Base-by-base conservation (phyloP, 2,113 vertebrate genomes). In the Daboia siamensis region DNA sequence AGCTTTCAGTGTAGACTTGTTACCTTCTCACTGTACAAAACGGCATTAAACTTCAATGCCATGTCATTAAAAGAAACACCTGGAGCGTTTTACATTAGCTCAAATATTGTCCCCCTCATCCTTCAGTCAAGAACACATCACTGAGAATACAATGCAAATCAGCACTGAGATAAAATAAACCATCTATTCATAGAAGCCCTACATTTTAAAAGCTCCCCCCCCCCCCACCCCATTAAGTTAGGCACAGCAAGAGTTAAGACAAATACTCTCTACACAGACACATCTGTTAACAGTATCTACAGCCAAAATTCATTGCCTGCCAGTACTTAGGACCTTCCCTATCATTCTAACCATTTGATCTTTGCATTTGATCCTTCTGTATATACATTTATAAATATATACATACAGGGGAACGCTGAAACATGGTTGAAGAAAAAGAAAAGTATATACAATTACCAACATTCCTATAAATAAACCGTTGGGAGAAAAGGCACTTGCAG, bases 401-500 rank as follows among this genome's bases (percentile, higher is more conserved):
- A 98, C 97, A 98, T 97, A 97, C 97, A 97, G 93, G 96, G 23
- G 97, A 97, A 98, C 97, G 97, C 96, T 96, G 97, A 97, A 98
- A 98, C 96, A 97, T 97, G 93, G 95, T 97, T 96, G 4, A 85
- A 86, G 86, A 97, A 97, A 97, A 96, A 95, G 95, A 96, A 97
- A 97, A 97, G 96, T 97, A 98, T 98, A 95, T 98, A 98, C 98
- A 98, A 98, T 97, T 97, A 97, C 96, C 96, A 97, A 96, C 97
- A 97, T 97, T 96, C 97, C 97, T 98, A 98, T 98, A 98, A 98
- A 98, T 98, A 98, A 98, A 97, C 96, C 96, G 97, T 96, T 97
- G 97, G 97, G 97, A 97, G 97, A 98, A 93, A 92, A 98, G 98
- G 98, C 98, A 98, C 98, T 98, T 98, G 97, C 97, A 98, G 98